Evolutionary conservation across 2,113 vertebrate species (phyloP), one percentile per base, ranked within the genome.

Genomic region (Herpailurus yagouaroundi): DNA sequence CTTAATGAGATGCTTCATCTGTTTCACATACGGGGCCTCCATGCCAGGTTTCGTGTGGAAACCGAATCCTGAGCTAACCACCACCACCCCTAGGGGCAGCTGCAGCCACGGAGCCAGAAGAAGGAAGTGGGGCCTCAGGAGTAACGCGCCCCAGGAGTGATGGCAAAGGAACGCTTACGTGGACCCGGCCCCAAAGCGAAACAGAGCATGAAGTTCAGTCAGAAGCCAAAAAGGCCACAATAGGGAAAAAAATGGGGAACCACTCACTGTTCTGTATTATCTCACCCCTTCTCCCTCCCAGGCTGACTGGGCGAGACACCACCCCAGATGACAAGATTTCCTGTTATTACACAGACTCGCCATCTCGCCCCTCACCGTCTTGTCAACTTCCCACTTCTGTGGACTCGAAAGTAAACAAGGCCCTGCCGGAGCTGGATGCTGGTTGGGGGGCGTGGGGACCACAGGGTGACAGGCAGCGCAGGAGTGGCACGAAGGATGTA

Each of bases 241-340:
- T 1, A 60, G 73, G 60, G 25, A 3, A 4, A 25, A 63, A 96
- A 96, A 73, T 25, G 91, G 81, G 76, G 82, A 95, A 95, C 36
- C 5, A 14, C 6, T 66, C 80, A 12, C 66, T 45, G 64, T 55
- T 50, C 76, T 88, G 36, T 12, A 45, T 63, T 81, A 80, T 77
- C 91, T 96, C 94, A 85, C 45, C 45, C 79, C 60, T 45, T 15
- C 36, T 29, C 76, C 83, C 77, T 69, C 86, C 15, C 45, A 12
- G 89, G 77, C 91, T 96, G 92, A 55, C 89, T 25, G 66, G 83
- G 41, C 57, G 76, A 88, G 92, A 64, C 13, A 10, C 48, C 73
- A 64, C 85, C 85, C 73, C 60, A 16, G 60, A 50, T 38, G 91
- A 88, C 76, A 77, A 85, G 66, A 82, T 84, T 97, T 97, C 97